Conservation (phyloP, 2,797 vertebrate genomes). For the Schizothorax lantsangensis region DNA sequence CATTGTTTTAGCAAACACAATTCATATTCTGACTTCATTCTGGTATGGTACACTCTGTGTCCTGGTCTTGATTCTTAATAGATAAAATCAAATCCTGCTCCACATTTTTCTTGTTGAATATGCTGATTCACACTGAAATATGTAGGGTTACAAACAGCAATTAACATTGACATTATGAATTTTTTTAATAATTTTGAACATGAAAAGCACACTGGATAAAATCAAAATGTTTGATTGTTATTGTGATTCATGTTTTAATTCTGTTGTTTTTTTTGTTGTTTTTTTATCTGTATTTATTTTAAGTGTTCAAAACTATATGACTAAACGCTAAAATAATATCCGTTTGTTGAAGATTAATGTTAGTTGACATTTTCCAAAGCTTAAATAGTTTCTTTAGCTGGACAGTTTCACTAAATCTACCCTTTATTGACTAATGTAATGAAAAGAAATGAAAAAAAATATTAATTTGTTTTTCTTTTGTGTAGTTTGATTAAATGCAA, state of each 20-base stretch:
- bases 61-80: not conserved
- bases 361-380: not conserved
- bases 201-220: conserved; percentile 8
- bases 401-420: not conserved
- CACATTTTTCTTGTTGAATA: not conserved
- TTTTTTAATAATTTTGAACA: conserved; percentile 8
- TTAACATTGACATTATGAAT: not conserved
- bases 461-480: not conserved
- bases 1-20: not conserved
- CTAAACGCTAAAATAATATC: not conserved
- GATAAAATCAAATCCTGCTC: not conserved
- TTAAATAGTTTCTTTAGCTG: not conserved
- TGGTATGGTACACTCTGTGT: not conserved
- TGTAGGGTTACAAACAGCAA: not conserved
- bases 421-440: not conserved
- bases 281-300: conserved; percentile 20
- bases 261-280: not conserved
- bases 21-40: not conserved
- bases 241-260: not conserved
- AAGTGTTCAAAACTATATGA: conserved; percentile 2
- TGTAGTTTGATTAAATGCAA: not conserved
- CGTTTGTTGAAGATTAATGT: not conserved
- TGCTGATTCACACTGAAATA: not conserved
- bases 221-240: not conserved
- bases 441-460: not conserved